Evolutionary conservation across 53 echinoderm and acorn worm species (phyloP).

Genomic region (Stichopus horrens): DNA sequence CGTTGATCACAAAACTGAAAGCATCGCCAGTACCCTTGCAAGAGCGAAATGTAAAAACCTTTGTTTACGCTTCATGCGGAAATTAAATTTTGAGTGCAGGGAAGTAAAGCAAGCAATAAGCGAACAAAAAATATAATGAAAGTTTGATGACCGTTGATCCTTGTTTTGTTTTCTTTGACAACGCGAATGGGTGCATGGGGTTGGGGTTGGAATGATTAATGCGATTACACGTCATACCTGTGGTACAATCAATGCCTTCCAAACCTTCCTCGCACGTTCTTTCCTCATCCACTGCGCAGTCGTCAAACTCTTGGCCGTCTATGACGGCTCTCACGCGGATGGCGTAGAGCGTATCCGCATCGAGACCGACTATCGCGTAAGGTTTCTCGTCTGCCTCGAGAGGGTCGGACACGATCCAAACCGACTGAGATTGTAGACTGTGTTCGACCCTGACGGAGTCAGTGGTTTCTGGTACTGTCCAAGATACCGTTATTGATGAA

Average conservation of each 20-base stretch:
- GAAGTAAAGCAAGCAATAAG: too few relatives aligned
- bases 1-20: too few relatives aligned
- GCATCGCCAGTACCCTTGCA: too few relatives aligned
- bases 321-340: slow-evolving; percentile 42
- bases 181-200: background rate
- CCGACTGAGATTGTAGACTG: slow-evolving; percentile 27
- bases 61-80: too few relatives aligned
- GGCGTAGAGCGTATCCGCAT: slow-evolving; percentile 44
- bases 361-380: slow-evolving; percentile 43
- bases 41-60: too few relatives aligned
- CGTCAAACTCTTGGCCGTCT: background rate
- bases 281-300: slow-evolving; percentile 38
- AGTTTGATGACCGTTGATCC: too few relatives aligned
- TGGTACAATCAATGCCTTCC: slow-evolving; percentile 46
- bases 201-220: background rate
- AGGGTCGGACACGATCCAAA: slow-evolving; percentile 13
- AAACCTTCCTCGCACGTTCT: slow-evolving; percentile 47
- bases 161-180: too few relatives aligned
- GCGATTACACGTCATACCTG: slow-evolving; percentile 38
- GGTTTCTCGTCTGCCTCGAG: slow-evolving; percentile 16
- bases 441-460: slow-evolving; percentile 45
- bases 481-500: slow-evolving; percentile 45
- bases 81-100: too few relatives aligned
- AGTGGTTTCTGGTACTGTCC: slow-evolving; percentile 25
- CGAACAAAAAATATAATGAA: too few relatives aligned